A percentile compares a stretch with the other conserved stretches of the same genome.
phyloP scores from a whole-genome alignment of 2,888 invertebrate species.

The Nesidiocoris tenuis region DNA sequence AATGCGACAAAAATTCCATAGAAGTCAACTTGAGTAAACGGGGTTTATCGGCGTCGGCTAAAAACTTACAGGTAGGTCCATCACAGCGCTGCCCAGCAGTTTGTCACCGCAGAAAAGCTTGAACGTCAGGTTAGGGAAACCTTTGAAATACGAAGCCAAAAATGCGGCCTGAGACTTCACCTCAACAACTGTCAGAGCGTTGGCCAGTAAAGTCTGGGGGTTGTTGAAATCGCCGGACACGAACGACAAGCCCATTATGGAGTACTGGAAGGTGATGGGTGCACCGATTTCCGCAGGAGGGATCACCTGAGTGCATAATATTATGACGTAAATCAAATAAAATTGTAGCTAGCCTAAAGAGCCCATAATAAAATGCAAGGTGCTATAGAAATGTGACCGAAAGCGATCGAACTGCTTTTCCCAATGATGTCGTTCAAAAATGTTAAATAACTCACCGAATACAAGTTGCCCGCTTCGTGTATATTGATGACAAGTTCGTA shows the following conservation, averaged over 20 bases:
- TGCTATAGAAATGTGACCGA: too few species aligned
- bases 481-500: slow-evolving; percentile 43
- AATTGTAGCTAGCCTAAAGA: too few species aligned
- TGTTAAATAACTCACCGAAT: slow-evolving; percentile 40
- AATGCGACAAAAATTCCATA: too few species aligned
- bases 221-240: slow-evolving; percentile 43
- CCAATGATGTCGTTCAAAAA: too few species aligned
- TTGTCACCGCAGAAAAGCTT: slow-evolving; percentile 42
- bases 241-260: slow-evolving; percentile 45
- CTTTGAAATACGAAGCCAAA: slow-evolving; percentile 46
- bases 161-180: slow-evolving; percentile 42
- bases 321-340: too few species aligned
- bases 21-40: too few species aligned
- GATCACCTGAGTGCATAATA: too few species aligned
- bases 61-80: slow-evolving; percentile 43
- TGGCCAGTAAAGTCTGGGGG: slow-evolving; percentile 26
- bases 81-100: slow-evolving; percentile 40
- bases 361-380: too few species aligned
- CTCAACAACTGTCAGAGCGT: slow-evolving; percentile 37
- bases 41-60: background rate
- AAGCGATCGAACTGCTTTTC: too few species aligned
- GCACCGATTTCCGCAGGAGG: slow-evolving; percentile 37
- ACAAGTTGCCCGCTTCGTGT: slow-evolving; percentile 35
- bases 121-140: slow-evolving; percentile 44
- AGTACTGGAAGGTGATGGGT: slow-evolving; percentile 41